Evolutionary conservation across 2,113 vertebrate genomes (phyloP).

Genomic region (Scomber colias): DNA sequence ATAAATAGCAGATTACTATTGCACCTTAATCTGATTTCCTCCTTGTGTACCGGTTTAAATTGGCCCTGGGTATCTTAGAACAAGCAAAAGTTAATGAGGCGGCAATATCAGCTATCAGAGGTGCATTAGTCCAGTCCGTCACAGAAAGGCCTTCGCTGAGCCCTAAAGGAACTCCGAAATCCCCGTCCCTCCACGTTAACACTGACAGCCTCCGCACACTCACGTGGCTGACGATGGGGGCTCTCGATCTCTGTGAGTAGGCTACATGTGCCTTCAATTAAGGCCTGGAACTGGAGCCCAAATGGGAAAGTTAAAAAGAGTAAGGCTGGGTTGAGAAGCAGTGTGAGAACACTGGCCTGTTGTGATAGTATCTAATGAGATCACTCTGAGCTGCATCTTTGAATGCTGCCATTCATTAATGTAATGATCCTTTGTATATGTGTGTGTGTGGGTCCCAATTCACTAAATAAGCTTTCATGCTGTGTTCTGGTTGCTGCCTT

Average conservation of each 20-base stretch:
- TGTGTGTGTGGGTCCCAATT: constrained; percentile 35
- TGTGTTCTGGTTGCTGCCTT: constrained; percentile 48
- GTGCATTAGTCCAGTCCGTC: constrained; percentile 19
- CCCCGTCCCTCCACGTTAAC: constrained; percentile 13
- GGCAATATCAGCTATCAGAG: constrained; percentile 21
- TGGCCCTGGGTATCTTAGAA: constrained; percentile 31
- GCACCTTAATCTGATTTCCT: constrained; percentile 29
- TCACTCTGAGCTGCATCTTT: constrained; percentile 68
- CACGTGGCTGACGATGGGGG: constrained; percentile 44
- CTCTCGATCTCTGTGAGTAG: constrained; percentile 13
- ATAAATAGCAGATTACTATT: constrained; percentile 41
- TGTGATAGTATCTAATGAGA: constrained; percentile 78
- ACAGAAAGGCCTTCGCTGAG: constrained; percentile 13
- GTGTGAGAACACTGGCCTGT: constrained; percentile 68
- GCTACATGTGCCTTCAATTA: constrained; percentile 83
- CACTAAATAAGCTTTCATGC: constrained; percentile 50
- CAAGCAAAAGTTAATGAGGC: constrained; percentile 43
- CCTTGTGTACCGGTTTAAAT: constrained; percentile 9
- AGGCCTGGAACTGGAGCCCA: constrained; percentile 50
- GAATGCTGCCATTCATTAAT: constrained; percentile 57
- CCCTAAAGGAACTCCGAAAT: constrained; percentile 22
- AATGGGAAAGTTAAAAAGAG: constrained; percentile 52
- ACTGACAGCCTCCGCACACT: constrained; percentile 37
- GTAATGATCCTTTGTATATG: constrained; percentile 36
- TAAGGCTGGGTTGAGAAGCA: constrained; percentile 36